A percentile compares a stretch with the other conserved stretches of the same genome.
phyloP scores from a whole-genome alignment of 2,888 invertebrate genomes.

The Liposcelis brunnea region DNA sequence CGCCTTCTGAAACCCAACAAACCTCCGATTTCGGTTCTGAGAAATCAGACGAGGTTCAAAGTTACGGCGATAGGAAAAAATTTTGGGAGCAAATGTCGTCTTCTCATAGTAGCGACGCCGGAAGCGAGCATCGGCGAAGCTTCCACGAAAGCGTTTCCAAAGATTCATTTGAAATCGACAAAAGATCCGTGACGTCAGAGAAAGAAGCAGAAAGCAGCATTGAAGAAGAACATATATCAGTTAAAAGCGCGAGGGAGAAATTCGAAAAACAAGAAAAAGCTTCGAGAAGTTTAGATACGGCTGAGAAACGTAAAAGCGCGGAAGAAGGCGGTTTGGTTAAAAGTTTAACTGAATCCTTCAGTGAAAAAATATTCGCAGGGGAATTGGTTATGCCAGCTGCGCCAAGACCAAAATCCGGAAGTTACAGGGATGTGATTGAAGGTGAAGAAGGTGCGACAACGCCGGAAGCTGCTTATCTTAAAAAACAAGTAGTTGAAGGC shows the following conservation, averaged over 20 bases:
- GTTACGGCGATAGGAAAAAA: constrained; percentile 31
- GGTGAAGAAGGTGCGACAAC: background rate
- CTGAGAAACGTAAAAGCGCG: background rate
- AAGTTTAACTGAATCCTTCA: constrained; percentile 6
- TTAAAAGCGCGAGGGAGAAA: constrained; percentile 14
- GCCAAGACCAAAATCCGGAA: constrained; percentile 10
- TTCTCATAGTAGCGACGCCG: constrained; percentile 18
- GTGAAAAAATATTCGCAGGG: constrained; percentile 5
- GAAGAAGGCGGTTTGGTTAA: constrained; percentile 3
- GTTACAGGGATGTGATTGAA: constrained; percentile 8
- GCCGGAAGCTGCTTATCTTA: too few relatives aligned
- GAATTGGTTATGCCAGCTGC: constrained; percentile 4
- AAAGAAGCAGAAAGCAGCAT: constrained; percentile 18
- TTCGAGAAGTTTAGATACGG: background rate
- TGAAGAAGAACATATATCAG: constrained; percentile 11
- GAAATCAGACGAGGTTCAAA: constrained; percentile 21
- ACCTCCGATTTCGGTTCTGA: constrained; percentile 11
- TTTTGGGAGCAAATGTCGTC: constrained; percentile 32
- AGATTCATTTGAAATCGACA: too few relatives aligned
- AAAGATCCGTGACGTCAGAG: constrained; percentile 13
- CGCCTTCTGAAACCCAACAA: constrained; percentile 12
- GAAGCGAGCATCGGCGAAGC: constrained; percentile 12
- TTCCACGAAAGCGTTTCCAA: background rate
- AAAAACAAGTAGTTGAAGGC: background rate
- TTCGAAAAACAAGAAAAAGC: constrained; percentile 16